These are phyloP conservation scores for Margarornis squamiger DNA, from an alignment of 2,797 vertebrate genomes.

Conservation along the genomic window DNA sequence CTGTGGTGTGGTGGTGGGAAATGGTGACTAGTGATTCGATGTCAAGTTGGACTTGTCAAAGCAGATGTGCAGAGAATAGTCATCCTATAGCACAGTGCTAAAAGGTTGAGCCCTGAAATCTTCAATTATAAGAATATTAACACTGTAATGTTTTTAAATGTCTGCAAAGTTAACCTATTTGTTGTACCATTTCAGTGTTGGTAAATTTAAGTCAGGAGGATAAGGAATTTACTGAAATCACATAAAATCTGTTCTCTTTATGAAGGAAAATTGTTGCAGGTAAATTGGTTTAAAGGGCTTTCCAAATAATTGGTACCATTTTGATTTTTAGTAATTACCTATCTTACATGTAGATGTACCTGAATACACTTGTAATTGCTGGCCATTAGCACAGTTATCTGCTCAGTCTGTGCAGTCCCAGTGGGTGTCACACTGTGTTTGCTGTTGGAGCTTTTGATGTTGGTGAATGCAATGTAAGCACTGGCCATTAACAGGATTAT, in stretches of 20 bases:
- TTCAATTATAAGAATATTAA: not conserved
- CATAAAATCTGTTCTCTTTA: not conserved
- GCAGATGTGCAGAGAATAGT: not conserved
- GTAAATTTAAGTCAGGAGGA: not conserved
- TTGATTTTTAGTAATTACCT: not conserved
- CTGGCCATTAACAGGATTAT: not conserved
- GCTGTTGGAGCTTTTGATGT: not conserved
- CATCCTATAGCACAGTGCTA: not conserved
- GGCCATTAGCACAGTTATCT: not conserved
- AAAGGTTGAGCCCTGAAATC: not conserved
- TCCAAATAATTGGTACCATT: not conserved
- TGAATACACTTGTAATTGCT: not conserved
- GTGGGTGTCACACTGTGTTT: not conserved
- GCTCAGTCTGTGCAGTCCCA: not conserved
- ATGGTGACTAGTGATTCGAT: not conserved
- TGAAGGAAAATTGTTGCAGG: not conserved
- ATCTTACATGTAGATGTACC: not conserved
- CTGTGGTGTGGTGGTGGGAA: not conserved
- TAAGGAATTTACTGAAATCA: not conserved
- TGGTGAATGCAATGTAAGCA: not conserved
- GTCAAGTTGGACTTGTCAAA: not conserved
- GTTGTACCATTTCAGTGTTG: not conserved
- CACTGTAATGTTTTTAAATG: not conserved
- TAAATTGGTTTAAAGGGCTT: not conserved
- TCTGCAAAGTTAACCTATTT: not conserved